Evolutionary conservation across 2,888 invertebrate species (phyloP), one percentile per base, ranked within the genome.

Genomic region (Agriotes lineatus): DNA sequence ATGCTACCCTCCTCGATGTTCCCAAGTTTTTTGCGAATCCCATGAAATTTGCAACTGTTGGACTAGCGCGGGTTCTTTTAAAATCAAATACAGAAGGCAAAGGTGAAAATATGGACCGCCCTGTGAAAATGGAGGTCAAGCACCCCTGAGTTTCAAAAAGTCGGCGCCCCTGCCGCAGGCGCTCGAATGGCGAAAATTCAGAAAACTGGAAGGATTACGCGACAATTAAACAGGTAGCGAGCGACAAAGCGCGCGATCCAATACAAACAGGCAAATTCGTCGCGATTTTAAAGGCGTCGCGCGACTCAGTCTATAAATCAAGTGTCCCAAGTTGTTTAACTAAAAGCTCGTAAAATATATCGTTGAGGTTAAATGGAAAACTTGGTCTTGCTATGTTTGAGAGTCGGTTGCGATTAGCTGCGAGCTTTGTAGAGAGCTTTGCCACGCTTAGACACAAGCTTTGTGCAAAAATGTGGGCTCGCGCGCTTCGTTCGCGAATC

Each of bases 271-370:
- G 52, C 61, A 67, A 67, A 67, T 63, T 64, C 52, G 69, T 73
- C 64, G 70, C 69, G 60, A 72, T 73, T 71, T 70, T 67, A 71
- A 67, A 67, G 69, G 71, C 67, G 69, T 70, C 62, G 45, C 63
- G 69, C 69, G 58, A 62, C 67, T 63, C 48, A 35, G 66, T 58
- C 73, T 70, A 75, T 78, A 78, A 78, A 78, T 78, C 78, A 78
- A 75, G 71, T 70, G 75, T 75, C 77, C 72, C 75, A 73, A 77
- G 76, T 77, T 79, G 77, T 78, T 78, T 79, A 78, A 79, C 78
- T 78, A 78, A 79, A 79, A 78, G 77, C 78, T 78, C 76, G 78
- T 78, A 77, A 78, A 78, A 77, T 78, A 77, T 77, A 79, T 77
- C 72, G 75, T 76, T 74, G 73, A 76, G 77, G 76, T 77, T 76